Conservation (phyloP, 2,888 invertebrate species). For the Caenorhabditis angaria region DNA sequence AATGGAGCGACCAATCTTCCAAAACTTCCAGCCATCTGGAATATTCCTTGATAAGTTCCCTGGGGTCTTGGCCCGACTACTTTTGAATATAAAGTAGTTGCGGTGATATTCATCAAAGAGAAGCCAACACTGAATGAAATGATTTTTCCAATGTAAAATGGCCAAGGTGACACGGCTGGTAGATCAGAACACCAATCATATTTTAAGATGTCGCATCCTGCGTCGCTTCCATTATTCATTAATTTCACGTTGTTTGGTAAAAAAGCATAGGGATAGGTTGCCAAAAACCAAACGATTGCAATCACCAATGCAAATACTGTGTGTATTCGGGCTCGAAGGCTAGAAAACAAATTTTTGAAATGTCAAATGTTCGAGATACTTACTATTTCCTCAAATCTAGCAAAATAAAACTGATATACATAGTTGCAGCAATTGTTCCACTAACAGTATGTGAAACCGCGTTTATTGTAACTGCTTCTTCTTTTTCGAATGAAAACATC, state of each 20-base stretch:
- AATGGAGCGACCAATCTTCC: constrained; percentile 41
- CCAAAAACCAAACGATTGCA: constrained; percentile 20
- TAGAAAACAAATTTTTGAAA: constrained; percentile 13
- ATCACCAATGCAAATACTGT: constrained; percentile 21
- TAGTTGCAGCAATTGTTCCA: constrained; percentile 34
- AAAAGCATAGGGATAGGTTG: constrained; percentile 30
- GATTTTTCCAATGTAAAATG: constrained; percentile 40
- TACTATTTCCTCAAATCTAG: constrained; percentile 26
- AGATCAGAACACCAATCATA: constrained; percentile 44
- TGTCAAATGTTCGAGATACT: constrained; percentile 6
- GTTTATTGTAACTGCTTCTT: constrained; percentile 39
- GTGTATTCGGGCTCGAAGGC: constrained; percentile 20
- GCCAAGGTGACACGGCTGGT: constrained; percentile 20
- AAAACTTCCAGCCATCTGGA: constrained; percentile 46
- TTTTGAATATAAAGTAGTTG: constrained; percentile 47
- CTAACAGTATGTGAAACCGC: constrained; percentile 36
- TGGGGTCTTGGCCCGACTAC: constrained; percentile 47
- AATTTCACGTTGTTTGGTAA: constrained; percentile 23
- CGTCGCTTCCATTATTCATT: constrained; percentile 27
- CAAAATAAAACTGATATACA: constrained; percentile 49
- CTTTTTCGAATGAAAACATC: constrained; percentile 50
- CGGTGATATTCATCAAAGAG: constrained; percentile 47
- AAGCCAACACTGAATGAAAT: constrained; percentile 43
- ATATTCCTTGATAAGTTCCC: constrained; percentile 53
- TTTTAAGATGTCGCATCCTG: constrained; percentile 38